These are phyloP conservation scores for Drosophila ercepeae DNA, from an alignment of 1,140 invertebrate species.

Conservation along the genomic window DNA sequence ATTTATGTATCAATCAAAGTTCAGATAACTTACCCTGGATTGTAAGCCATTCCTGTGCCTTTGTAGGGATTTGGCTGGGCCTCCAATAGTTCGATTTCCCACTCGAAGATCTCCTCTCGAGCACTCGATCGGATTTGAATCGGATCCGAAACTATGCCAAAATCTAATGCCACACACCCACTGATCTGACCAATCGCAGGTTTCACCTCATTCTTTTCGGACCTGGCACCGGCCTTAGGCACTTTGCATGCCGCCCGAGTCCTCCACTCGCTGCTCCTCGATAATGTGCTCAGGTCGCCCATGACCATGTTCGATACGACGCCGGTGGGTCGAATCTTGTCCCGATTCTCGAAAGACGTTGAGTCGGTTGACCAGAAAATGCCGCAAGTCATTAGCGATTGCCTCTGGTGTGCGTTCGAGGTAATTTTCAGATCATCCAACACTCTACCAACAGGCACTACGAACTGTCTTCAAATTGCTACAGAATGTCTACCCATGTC, in stretches of 20 bases:
- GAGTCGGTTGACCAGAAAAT: conserved; percentile 90
- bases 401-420: conserved; percentile 91
- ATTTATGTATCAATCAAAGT: too few relatives aligned
- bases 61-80: conserved; percentile 11
- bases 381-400: conserved; percentile 89
- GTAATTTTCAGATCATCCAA: conserved; percentile 85
- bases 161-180: conserved; percentile 35
- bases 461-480: conserved; percentile 39
- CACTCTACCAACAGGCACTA: conserved; percentile 3
- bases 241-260: conserved; percentile 89
- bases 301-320: conserved; percentile 95
- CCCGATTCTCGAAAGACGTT: conserved; percentile 93
- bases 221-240: conserved; percentile 89
- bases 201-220: conserved; percentile 87
- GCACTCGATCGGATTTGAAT: conserved; percentile 2
- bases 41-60: background rate
- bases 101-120: conserved; percentile 28
- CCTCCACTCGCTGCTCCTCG: conserved; percentile 91
- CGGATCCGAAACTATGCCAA: background rate
- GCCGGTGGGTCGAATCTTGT: conserved; percentile 93
- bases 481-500: conserved; percentile 15
- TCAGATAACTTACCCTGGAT: background rate
- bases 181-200: conserved; percentile 83
- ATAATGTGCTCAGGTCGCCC: conserved; percentile 89
- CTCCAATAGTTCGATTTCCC: conserved; percentile 7